Evolutionary conservation across 2,797 vertebrate genomes (phyloP).

Genomic region (Euphonia xanthogaster): DNA sequence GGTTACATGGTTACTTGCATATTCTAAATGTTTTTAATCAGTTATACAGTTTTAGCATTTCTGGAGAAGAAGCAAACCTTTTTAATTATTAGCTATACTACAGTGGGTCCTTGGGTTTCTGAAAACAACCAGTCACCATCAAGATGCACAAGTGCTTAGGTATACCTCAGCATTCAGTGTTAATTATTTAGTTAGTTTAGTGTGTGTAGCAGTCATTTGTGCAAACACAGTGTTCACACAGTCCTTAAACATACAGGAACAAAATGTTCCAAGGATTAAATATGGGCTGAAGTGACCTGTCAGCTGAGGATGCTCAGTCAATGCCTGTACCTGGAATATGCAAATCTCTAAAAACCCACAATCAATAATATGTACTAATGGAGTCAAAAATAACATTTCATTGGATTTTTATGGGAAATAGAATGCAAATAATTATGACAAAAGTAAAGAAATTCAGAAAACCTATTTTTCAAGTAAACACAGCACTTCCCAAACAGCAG

Average conservation of each 20-base stretch:
- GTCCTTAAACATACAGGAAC: neutral
- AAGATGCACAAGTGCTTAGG: neutral
- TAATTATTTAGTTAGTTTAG: constrained; percentile 4
- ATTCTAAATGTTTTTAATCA: neutral
- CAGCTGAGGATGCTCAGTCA: neutral
- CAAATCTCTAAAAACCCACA: neutral
- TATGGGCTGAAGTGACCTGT: neutral
- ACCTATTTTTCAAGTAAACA: neutral
- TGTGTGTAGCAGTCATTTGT: neutral
- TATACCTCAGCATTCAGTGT: neutral
- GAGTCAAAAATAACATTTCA: neutral
- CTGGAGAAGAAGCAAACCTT: neutral
- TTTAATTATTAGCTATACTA: neutral
- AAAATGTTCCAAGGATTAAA: constrained; percentile 1
- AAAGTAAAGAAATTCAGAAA: neutral
- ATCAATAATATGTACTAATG: neutral
- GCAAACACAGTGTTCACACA: neutral
- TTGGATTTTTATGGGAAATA: neutral
- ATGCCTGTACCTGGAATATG: neutral
- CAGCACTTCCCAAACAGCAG: neutral
- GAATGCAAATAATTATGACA: neutral
- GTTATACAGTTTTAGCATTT: neutral
- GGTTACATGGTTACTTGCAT: neutral
- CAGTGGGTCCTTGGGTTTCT: neutral
- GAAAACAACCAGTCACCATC: neutral